A percentile compares a stretch with the other conserved stretches of the same genome.
Evolutionary conservation across 2,888 invertebrate species (phyloP).

Genomic region (Drosophila nr. perissopoda): DNA sequence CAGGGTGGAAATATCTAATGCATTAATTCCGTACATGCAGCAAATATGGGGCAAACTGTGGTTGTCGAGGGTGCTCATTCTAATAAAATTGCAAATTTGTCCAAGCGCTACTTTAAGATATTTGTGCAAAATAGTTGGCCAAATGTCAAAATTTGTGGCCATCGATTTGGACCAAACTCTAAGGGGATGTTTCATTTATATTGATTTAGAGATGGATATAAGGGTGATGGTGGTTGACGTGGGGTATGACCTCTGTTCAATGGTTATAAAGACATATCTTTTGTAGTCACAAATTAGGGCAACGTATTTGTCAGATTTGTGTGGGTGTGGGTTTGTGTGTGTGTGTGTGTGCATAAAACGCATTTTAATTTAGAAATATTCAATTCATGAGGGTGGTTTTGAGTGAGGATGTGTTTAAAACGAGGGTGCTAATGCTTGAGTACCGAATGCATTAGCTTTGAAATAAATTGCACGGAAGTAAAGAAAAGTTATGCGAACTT

Average conservation of each 20-base stretch:
- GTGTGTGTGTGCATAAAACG: constrained; percentile 65
- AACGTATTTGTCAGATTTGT: constrained; percentile 39
- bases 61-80: constrained; percentile 15
- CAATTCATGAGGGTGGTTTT: constrained; percentile 34
- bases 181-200: constrained; percentile 29
- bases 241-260: constrained; percentile 31
- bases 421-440: constrained; percentile 60
- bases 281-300: constrained; percentile 44
- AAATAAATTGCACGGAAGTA: constrained; percentile 66
- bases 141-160: constrained; percentile 77
- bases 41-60: constrained; percentile 4
- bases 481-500: constrained; percentile 26
- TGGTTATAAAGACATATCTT: constrained; percentile 64
- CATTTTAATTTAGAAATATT: constrained; percentile 63
- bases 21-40: constrained; percentile 69
- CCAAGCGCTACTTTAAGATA: constrained; percentile 50
- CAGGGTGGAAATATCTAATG: constrained; percentile 63
- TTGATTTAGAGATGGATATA: constrained; percentile 48
- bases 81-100: constrained; percentile 79
- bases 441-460: constrained; percentile 45
- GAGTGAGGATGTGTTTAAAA: constrained; percentile 7
- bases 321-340: neutral
- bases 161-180: constrained; percentile 64
- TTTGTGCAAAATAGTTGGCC: constrained; percentile 65
- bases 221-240: neutral